phyloP scores from a whole-genome alignment of 2,797 vertebrate species.

The Coluber constrictor region DNA sequence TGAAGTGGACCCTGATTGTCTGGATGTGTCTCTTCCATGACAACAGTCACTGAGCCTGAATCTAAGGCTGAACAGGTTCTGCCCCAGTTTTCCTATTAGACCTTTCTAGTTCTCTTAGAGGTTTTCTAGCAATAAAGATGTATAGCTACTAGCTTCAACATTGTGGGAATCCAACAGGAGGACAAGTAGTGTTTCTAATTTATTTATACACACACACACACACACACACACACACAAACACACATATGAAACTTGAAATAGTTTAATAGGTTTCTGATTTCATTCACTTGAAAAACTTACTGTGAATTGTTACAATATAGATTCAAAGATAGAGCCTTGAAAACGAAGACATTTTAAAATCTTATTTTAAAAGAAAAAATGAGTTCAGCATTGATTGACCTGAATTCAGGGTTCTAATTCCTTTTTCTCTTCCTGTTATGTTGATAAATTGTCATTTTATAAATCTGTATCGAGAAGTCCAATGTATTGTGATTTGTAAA shows the following conservation, averaged over 20 bases:
- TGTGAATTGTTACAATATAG: conserved; percentile 36
- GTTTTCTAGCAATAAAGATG: conserved; percentile 51
- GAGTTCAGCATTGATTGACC: conserved; percentile 51
- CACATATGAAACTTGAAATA: neutral
- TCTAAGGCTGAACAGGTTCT: neutral
- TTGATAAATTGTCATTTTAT: conserved; percentile 57
- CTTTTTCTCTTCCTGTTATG: conserved; percentile 44
- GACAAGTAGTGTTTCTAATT: neutral
- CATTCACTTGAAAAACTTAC: conserved; percentile 20
- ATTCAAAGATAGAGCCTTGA: conserved; percentile 35
- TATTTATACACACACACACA: too few relatives aligned
- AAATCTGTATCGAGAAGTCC: conserved; percentile 60
- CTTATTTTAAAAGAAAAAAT: conserved; percentile 42
- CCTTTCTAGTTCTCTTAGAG: conserved; percentile 17
- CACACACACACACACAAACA: too few relatives aligned
- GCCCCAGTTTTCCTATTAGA: neutral
- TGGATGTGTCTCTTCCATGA: neutral
- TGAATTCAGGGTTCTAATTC: conserved; percentile 47
- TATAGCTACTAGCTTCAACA: conserved; percentile 23
- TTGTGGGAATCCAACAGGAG: conserved; percentile 6
- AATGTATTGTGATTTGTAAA: conserved; percentile 63
- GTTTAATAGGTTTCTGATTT: conserved; percentile 17
- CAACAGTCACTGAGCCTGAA: neutral
- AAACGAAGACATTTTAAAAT: conserved; percentile 44
- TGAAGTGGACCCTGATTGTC: neutral